Conservation (phyloP, 2,113 vertebrate genomes). For the Megaceryle torquata region DNA sequence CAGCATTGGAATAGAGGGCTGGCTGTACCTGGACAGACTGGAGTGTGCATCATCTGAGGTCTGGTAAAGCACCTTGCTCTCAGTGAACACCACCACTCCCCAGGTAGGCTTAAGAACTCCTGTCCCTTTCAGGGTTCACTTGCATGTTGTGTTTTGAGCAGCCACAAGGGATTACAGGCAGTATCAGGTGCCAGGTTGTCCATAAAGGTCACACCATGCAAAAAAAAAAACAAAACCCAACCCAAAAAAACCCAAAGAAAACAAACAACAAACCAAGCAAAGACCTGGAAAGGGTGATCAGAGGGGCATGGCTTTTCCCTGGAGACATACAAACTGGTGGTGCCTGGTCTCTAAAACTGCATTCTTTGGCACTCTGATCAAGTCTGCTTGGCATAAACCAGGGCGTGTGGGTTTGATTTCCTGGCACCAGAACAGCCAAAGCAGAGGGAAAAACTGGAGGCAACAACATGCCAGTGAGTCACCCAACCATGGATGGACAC, state of each 20-base stretch:
- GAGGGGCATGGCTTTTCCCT: not conserved
- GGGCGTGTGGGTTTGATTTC: constrained; percentile 19
- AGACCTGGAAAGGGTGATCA: not conserved
- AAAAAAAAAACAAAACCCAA: not conserved
- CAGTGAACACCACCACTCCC: not conserved
- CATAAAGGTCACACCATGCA: not conserved
- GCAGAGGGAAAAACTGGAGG: constrained; percentile 26
- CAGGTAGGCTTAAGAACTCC: not conserved
- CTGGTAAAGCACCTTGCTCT: not conserved
- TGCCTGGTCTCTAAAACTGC: not conserved
- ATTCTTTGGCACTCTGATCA: constrained; percentile 16
- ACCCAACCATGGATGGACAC: constrained; percentile 53
- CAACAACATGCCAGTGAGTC: constrained; percentile 60
- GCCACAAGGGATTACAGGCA: not conserved
- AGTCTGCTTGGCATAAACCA: constrained; percentile 13
- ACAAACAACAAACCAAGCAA: not conserved
- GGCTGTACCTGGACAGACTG: not conserved
- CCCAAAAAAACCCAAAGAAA: no score
- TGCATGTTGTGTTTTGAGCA: not conserved
- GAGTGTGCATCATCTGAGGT: not conserved
- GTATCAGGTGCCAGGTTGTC: not conserved
- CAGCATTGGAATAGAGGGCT: not conserved
- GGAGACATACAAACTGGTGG: not conserved
- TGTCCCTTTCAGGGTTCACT: not conserved
- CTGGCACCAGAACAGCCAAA: constrained; percentile 52